Percentiles rank a stretch among this genome's conserved stretches.
These are phyloP conservation scores for Julus scandinavius DNA, from an alignment of 2,888 invertebrate species.

Conservation along the genomic window DNA sequence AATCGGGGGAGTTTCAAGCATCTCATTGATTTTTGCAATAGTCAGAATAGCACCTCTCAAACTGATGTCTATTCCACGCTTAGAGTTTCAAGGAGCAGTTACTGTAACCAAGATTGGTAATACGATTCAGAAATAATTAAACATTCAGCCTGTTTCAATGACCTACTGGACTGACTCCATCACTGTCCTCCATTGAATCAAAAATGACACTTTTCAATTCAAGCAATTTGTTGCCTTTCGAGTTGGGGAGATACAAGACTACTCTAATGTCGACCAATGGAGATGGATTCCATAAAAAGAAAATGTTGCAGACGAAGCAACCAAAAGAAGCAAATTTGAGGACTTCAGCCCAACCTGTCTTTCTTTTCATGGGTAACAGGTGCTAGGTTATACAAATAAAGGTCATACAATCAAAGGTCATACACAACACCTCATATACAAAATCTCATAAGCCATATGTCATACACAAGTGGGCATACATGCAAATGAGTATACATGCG, in stretches of 20 bases:
- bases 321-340: conserved; percentile 39
- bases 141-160: background rate
- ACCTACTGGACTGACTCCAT: background rate
- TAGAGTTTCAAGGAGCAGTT: conserved; percentile 54
- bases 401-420: no score
- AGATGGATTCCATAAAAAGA: conserved; percentile 57
- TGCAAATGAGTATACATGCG: no score
- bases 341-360: background rate
- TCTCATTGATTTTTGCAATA: background rate
- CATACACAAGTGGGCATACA: no score
- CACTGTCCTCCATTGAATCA: conserved; percentile 59
- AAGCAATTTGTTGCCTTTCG: conserved; percentile 58
- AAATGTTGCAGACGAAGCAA: conserved; percentile 59
- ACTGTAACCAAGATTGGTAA: background rate
- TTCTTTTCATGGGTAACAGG: no score
- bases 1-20: background rate
- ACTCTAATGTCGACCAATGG: conserved; percentile 57
- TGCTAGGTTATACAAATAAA: no score
- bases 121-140: conserved; percentile 21
- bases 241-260: conserved; percentile 59
- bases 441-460: no score
- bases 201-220: conserved; percentile 55
- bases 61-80: conserved; percentile 52
- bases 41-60: conserved; percentile 50
- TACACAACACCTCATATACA: no score